Evolutionary conservation across 2,888 invertebrate species (phyloP).

Genomic region (Rhabditophanes sp.): DNA sequence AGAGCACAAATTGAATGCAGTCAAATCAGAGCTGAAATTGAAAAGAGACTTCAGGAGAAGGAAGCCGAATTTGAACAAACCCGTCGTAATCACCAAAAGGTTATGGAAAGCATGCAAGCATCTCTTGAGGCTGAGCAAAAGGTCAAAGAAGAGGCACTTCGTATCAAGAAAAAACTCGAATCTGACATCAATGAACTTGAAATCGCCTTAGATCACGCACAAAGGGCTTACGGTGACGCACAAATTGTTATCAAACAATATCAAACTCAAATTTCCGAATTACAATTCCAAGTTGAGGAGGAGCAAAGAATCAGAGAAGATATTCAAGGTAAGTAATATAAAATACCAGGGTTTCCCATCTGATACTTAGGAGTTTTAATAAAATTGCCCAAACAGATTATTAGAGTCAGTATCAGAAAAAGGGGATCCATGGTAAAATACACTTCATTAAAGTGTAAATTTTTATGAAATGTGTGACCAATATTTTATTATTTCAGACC

Average conservation of each 20-base stretch:
- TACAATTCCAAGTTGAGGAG: slow-evolving; percentile 57
- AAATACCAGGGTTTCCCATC: not conserved
- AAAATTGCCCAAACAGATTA: not conserved
- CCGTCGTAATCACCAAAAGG: slow-evolving; percentile 97
- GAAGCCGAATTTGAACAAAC: slow-evolving; percentile 96
- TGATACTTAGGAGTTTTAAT: not conserved
- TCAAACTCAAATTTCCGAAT: slow-evolving; percentile 75
- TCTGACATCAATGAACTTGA: slow-evolving; percentile 98
- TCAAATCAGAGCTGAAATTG: slow-evolving; percentile 91
- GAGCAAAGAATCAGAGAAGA: slow-evolving; percentile 94
- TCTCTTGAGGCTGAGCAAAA: slow-evolving; percentile 39
- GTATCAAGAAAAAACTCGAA: slow-evolving; percentile 99
- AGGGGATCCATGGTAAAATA: too few species aligned
- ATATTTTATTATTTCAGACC: too few species aligned
- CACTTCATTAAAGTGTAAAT: too few species aligned
- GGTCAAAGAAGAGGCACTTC: slow-evolving; percentile 65
- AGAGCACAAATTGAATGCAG: slow-evolving; percentile 50
- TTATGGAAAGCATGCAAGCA: slow-evolving; percentile 89
- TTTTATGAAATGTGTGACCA: too few species aligned
- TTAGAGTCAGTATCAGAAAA: not conserved
- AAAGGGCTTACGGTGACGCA: slow-evolving; percentile 57
- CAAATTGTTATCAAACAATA: slow-evolving; percentile 82
- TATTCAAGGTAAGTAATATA: slow-evolving; percentile 53
- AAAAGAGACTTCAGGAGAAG: slow-evolving; percentile 90
- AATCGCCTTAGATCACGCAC: slow-evolving; percentile 92